Base-by-base conservation (phyloP, 2,113 vertebrate species). In the Benitochromis conjunctus region DNA sequence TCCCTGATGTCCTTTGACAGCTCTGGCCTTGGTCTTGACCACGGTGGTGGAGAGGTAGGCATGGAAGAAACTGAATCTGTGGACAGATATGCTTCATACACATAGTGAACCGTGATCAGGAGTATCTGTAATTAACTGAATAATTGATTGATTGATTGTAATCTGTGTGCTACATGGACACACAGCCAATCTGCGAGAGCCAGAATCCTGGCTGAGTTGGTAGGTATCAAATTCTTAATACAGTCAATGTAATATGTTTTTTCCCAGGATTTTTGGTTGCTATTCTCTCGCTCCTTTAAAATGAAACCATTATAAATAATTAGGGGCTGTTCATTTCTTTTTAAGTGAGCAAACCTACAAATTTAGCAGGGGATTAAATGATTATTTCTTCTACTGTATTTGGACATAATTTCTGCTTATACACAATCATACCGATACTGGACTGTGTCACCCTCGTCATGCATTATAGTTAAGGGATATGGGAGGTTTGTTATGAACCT, bases 401-500 rank as follows among this genome's bases (percentile, higher is more conserved):
- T 53, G 51, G 41, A 74, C 9, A 29, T 10, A 29, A 9, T 16
- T 69, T 7, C 41, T 74, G 41, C 24, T 74, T 46, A 46, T 29
- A 29, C 66, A 46, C 66, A 74, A 10, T 46, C 9, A 48, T 7
- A 8, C 58, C 4, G 36, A 55, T 41, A 16, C 9, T 19, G 13
- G 62, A 62, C 51, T 54, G 57, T 54, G 21, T 31, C 83, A 69
- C 11, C n/a, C 19, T 79, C 54, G 53, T 62, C 71, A 19, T 64
- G 43, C 26, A 77, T 31, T 57, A 16, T 56, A 57, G 43, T 55
- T 64, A 43, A 79, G 83, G 80, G 41, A 82, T 83, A 41, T 83
- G 78, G 78, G 81, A 69, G 41, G 24, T 64, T 79, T 86, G 69
- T 79, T 83, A 80, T 86, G 69, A 90, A 83, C 19, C 79, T 89